These are phyloP conservation scores for Embidobia sp. DNA, from an alignment of 2,888 invertebrate genomes.

Conservation along the genomic window DNA sequence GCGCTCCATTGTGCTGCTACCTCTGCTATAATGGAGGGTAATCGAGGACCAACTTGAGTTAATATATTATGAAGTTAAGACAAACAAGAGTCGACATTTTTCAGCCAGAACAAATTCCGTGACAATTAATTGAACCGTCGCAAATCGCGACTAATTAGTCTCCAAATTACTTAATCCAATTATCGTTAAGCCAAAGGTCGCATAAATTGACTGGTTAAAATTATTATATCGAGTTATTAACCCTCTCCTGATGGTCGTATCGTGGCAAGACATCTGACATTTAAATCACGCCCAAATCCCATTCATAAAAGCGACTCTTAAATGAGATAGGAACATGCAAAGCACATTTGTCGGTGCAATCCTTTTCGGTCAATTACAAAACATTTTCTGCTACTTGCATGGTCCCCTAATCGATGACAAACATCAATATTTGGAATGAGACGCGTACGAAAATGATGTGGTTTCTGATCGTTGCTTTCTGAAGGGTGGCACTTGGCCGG, in stretches of 20 bases:
- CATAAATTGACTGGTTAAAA: no score
- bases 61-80: not conserved
- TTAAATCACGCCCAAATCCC: constrained; percentile 6
- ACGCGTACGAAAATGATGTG: constrained; percentile 67
- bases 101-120: no score
- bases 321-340: constrained; percentile 51
- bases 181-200: no score
- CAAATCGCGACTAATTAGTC: no score
- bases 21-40: not conserved
- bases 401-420: constrained; percentile 64
- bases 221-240: no score
- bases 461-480: constrained; percentile 70
- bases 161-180: no score
- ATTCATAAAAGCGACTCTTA: constrained; percentile 44
- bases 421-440: constrained; percentile 63
- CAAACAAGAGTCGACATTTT: no score
- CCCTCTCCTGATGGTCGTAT: no score
- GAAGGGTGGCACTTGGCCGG: constrained; percentile 75
- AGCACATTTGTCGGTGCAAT: constrained; percentile 49
- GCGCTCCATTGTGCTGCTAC: constrained; percentile 1
- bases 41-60: constrained; percentile 9
- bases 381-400: constrained; percentile 65
- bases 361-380: constrained; percentile 61
- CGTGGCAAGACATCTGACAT: constrained; percentile 5
- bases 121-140: no score